phyloP scores from a whole-genome alignment of 2,113 vertebrate genomes.

The Limanda limanda region DNA sequence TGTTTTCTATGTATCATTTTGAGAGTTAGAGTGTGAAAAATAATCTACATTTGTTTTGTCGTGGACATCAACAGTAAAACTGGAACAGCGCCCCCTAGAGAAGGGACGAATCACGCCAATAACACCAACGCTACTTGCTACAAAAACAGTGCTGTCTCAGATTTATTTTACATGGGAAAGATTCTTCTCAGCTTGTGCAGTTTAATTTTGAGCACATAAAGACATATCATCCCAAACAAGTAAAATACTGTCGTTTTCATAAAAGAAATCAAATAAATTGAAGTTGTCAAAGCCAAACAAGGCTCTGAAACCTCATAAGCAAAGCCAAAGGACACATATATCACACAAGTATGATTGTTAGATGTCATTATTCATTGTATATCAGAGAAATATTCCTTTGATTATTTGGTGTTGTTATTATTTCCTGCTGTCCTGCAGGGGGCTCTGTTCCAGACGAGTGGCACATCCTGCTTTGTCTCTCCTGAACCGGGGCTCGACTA shows the following conservation, averaged over 20 bases:
- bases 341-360: slow-evolving; percentile 9
- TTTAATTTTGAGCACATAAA: slow-evolving; percentile 19
- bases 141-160: not conserved
- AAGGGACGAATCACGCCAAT: slow-evolving; percentile 13
- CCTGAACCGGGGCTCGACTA: slow-evolving; percentile 31
- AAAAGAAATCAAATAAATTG: slow-evolving; percentile 15
- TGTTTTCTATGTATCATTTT: slow-evolving; percentile 65
- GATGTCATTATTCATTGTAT: not conserved
- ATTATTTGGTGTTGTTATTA: not conserved
- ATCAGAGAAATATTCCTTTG: not conserved
- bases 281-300: slow-evolving; percentile 8
- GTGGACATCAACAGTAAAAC: slow-evolving; percentile 37
- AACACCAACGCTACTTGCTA: slow-evolving; percentile 28
- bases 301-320: slow-evolving; percentile 6
- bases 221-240: slow-evolving; percentile 9
- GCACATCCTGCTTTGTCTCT: slow-evolving; percentile 51
- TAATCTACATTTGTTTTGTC: slow-evolving; percentile 36
- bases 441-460: slow-evolving; percentile 52
- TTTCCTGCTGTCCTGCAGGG: slow-evolving; percentile 48
- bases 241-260: slow-evolving; percentile 2
- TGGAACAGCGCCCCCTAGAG: slow-evolving; percentile 58
- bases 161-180: slow-evolving; percentile 4
- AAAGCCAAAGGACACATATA: slow-evolving; percentile 68
- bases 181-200: slow-evolving; percentile 1
- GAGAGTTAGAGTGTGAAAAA: slow-evolving; percentile 38